Conservation (phyloP, 1,140 invertebrate species). For the Stratiolaelaps scimitus region DNA sequence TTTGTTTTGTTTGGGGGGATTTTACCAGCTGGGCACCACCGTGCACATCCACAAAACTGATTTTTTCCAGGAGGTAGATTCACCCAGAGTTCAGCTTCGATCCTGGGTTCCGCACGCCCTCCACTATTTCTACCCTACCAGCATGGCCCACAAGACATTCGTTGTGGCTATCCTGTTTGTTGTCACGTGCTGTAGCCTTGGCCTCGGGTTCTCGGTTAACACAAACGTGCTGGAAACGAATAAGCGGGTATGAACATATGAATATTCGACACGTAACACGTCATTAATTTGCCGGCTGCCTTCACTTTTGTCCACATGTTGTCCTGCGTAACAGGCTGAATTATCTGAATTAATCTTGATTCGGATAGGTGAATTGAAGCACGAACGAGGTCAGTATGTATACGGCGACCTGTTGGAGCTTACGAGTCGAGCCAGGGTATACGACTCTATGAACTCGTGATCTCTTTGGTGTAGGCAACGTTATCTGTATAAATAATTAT, state of each 20-base stretch:
- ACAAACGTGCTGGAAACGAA: too few relatives aligned
- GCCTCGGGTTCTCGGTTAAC: neutral
- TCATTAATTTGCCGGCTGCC: neutral
- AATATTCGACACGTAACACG: too few relatives aligned
- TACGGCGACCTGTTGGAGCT: too few relatives aligned
- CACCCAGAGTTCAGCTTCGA: neutral
- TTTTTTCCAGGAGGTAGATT: neutral
- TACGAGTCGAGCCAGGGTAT: too few relatives aligned
- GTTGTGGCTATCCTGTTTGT: neutral
- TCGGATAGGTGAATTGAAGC: neutral
- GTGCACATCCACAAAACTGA: neutral
- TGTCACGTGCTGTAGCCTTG: neutral
- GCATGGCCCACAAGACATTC: neutral
- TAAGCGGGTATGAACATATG: too few relatives aligned
- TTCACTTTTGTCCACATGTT: neutral
- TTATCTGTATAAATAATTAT: too few relatives aligned
- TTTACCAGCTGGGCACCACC: too few relatives aligned
- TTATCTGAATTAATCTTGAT: neutral
- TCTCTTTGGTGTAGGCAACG: too few relatives aligned
- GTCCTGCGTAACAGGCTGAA: neutral
- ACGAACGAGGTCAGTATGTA: slow-evolving; percentile 17
- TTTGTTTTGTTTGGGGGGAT: too few relatives aligned
- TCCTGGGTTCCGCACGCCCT: neutral
- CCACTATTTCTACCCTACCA: neutral
- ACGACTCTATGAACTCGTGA: too few relatives aligned